Conservation (phyloP, 2,113 vertebrate genomes). For the Brienomyrus brachyistius region DNA sequence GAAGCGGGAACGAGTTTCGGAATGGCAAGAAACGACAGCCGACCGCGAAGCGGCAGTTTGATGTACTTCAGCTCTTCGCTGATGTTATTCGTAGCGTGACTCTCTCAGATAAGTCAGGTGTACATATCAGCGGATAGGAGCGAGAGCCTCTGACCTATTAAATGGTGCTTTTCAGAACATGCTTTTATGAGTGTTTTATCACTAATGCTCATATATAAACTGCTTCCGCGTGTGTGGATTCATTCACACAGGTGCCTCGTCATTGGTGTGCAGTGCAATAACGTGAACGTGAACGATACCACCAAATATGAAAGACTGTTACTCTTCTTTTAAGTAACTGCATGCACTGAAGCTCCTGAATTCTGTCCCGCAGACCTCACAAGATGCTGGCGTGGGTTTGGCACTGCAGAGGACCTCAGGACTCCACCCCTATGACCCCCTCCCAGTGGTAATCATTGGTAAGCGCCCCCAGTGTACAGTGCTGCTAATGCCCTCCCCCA, state of each 20-base stretch:
- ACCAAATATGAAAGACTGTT: not conserved
- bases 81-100: not conserved
- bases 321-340: not conserved
- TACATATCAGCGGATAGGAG: not conserved
- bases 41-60: not conserved
- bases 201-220: not conserved
- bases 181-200: not conserved
- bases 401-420: not conserved
- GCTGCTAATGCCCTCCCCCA: not conserved
- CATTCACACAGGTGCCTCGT: not conserved
- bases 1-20: not conserved
- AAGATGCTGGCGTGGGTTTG: not conserved
- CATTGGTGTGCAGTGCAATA: not conserved
- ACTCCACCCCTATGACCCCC: slow-evolving; percentile 1
- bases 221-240: not conserved
- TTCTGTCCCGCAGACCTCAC: not conserved
- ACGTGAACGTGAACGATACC: not conserved
- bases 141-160: too few species aligned
- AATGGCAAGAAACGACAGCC: not conserved
- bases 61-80: not conserved
- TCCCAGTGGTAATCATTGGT: slow-evolving; percentile 25
- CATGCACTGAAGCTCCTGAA: not conserved
- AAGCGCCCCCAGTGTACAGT: not conserved
- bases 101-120: not conserved
- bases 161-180: not conserved